Percentiles rank a stretch among this genome's conserved stretches.
Evolutionary conservation across 2,888 invertebrate species (phyloP).

Genomic region (Cerceris rybyensis): DNA sequence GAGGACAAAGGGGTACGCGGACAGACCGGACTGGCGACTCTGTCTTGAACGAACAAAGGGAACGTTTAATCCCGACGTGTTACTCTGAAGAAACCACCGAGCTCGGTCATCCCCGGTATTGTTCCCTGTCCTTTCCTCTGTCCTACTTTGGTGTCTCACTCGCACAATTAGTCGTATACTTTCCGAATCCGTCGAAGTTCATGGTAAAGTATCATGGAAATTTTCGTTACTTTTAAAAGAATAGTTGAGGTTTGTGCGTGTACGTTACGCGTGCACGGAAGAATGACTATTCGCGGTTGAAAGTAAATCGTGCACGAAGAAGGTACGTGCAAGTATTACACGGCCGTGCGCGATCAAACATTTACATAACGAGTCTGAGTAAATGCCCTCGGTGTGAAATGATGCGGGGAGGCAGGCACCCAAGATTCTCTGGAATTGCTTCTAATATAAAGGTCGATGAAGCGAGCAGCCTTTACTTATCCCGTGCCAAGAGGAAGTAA

Average conservation of each 20-base stretch:
- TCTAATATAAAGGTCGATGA: conserved; percentile 1
- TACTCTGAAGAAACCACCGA: conserved; percentile 66
- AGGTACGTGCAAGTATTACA: not conserved
- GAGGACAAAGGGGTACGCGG: conserved; percentile 67
- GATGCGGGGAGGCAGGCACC: not conserved
- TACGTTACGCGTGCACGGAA: not conserved
- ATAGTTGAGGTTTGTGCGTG: not conserved
- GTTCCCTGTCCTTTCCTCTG: conserved; percentile 59
- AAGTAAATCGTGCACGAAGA: not conserved
- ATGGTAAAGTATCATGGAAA: conserved; percentile 7
- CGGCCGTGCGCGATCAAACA: not conserved
- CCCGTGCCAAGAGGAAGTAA: not conserved
- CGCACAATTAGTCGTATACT: conserved; percentile 56
- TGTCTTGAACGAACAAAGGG: conserved; percentile 64
- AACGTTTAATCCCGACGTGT: conserved; percentile 71
- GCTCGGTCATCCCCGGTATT: conserved; percentile 62
- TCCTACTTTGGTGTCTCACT: conserved; percentile 53
- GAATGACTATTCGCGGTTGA: not conserved
- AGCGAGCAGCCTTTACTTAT: not conserved
- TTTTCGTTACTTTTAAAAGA: conserved; percentile 13
- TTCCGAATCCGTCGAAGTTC: not conserved
- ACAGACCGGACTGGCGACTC: conserved; percentile 65
- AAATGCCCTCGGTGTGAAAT: not conserved
- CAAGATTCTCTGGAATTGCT: conserved; percentile 1
- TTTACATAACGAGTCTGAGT: not conserved